Conservation (phyloP, 92 coral and sea anemone species). For the Desmophyllum pertusum region DNA sequence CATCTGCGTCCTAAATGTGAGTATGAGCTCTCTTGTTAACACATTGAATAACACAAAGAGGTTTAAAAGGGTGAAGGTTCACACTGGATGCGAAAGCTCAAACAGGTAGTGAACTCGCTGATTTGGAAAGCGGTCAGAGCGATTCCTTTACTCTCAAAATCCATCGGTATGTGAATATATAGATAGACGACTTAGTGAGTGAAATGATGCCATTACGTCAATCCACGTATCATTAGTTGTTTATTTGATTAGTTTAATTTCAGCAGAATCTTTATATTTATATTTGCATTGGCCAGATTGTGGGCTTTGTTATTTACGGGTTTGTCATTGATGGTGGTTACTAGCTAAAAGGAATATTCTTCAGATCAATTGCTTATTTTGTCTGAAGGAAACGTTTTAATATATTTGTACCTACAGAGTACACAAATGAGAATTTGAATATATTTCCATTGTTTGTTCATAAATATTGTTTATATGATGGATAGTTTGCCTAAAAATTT, state of each 20-base stretch:
- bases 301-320: background rate
- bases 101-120: constrained; percentile 8
- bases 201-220: too few relatives aligned
- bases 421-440: background rate
- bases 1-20: constrained; percentile 81
- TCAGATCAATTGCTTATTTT: background rate
- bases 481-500: background rate
- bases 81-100: background rate
- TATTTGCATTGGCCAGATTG: background rate
- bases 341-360: background rate
- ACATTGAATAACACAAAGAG: background rate
- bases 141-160: background rate
- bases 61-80: constrained; percentile 24
- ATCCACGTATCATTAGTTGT: too few relatives aligned
- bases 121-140: background rate
- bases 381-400: background rate
- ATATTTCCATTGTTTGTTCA: background rate
- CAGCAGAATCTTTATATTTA: background rate
- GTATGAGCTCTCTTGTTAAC: constrained; percentile 28
- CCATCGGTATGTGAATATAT: background rate
- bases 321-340: background rate
- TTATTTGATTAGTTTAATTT: too few relatives aligned
- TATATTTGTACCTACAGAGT: background rate
- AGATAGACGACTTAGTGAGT: background rate
- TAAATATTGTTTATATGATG: background rate